Percentiles rank a stretch among this genome's conserved stretches.
phyloP scores from a whole-genome alignment of 2,113 vertebrate genomes.

The Camelus bactrianus region DNA sequence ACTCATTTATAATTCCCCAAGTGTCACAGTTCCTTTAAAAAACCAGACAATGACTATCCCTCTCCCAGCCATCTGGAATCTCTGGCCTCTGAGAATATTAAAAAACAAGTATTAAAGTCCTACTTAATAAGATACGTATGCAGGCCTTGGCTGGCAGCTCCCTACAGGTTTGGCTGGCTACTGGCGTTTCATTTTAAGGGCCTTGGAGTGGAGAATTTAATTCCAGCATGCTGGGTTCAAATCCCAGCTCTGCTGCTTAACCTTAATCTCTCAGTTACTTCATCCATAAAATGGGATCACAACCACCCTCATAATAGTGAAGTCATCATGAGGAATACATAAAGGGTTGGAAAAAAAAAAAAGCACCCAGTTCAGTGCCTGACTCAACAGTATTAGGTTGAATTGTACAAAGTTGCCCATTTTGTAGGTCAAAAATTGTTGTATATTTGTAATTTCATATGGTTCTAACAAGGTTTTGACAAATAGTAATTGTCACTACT shows the following conservation, averaged over 20 bases:
- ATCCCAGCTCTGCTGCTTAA: neutral
- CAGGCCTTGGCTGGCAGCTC: neutral
- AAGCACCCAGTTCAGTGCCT: neutral
- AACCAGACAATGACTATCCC: slow-evolving; percentile 64
- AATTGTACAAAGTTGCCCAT: neutral
- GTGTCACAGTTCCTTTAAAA: slow-evolving; percentile 57
- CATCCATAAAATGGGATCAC: neutral
- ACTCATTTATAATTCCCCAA: slow-evolving; percentile 74
- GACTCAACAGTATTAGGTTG: neutral
- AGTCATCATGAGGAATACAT: neutral
- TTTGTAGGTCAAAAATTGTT: neutral
- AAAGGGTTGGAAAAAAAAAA: neutral
- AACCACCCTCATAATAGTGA: neutral
- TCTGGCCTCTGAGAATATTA: slow-evolving; percentile 31
- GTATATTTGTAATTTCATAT: neutral
- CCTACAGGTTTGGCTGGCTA: neutral
- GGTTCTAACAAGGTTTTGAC: neutral
- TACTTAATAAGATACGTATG: slow-evolving; percentile 51
- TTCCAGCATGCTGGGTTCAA: neutral
- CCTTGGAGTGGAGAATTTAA: neutral
- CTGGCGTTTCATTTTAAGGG: neutral
- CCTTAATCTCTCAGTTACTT: neutral
- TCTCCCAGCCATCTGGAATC: slow-evolving; percentile 71
- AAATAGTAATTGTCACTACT: neutral
- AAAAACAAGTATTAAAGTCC: slow-evolving; percentile 22